Percentiles rank a stretch among this genome's conserved stretches.
Conservation (phyloP, 2,113 vertebrate genomes). For the Enhydra lutris region DNA sequence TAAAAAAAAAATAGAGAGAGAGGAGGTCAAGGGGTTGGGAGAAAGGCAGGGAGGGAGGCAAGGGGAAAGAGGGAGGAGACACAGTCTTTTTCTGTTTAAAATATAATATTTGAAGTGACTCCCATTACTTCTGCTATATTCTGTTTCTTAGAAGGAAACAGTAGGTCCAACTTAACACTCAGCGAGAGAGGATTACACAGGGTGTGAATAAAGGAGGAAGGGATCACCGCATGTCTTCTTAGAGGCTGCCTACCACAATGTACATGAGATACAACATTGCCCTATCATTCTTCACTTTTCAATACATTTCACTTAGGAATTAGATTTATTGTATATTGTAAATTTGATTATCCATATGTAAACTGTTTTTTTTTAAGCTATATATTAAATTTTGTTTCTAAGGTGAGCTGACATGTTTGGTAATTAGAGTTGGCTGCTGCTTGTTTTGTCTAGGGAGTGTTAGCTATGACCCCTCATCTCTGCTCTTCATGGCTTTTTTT, state of each 20-base stretch:
- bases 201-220: neutral
- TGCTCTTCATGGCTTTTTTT: neutral
- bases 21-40: neutral
- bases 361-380: neutral
- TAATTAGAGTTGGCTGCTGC: neutral
- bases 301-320: neutral
- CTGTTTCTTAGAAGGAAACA: neutral
- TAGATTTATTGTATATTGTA: neutral
- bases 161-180: neutral
- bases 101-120: neutral
- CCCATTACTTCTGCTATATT: neutral
- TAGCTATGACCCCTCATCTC: neutral
- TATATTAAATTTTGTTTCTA: neutral
- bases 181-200: neutral
- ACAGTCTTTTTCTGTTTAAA: neutral
- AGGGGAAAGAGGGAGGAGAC: neutral
- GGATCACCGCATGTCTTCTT: neutral
- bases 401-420: neutral
- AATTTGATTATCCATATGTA: neutral
- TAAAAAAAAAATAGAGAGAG: neutral
- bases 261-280: neutral
- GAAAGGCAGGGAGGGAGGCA: neutral
- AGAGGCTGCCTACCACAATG: neutral
- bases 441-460: neutral
- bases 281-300: neutral